Percentiles rank a stretch among this genome's conserved stretches.
Evolutionary conservation across 2,888 invertebrate species (phyloP).

Genomic region (Kuschelorhynchus macadamiae): DNA sequence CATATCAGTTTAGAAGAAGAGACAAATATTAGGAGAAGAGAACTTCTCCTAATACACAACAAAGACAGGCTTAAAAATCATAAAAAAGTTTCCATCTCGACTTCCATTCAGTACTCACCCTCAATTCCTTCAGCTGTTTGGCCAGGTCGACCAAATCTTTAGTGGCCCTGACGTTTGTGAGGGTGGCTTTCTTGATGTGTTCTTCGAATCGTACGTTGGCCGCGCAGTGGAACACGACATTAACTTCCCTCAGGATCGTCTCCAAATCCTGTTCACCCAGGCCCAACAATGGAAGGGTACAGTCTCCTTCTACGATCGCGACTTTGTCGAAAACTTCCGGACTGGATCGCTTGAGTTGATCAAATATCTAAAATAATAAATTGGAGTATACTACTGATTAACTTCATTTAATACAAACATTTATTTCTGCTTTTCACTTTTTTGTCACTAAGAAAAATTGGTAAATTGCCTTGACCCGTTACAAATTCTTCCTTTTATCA

Average conservation of each 20-base stretch:
- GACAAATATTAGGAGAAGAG: too few relatives aligned
- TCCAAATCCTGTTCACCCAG: conserved; percentile 70
- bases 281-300: conserved; percentile 70
- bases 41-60: too few relatives aligned
- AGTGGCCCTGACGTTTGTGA: conserved; percentile 79
- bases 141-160: conserved; percentile 76
- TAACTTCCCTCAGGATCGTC: conserved; percentile 70
- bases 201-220: conserved; percentile 83
- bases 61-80: too few relatives aligned
- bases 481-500: too few relatives aligned
- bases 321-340: conserved; percentile 73
- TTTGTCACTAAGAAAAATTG: too few relatives aligned
- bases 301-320: conserved; percentile 72
- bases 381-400: too few relatives aligned
- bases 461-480: too few relatives aligned
- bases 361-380: conserved; percentile 69
- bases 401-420: too few relatives aligned
- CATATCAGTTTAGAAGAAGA: too few relatives aligned
- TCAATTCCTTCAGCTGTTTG: conserved; percentile 64
- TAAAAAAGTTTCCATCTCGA: too few relatives aligned
- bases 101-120: too few relatives aligned
- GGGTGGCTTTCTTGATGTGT: conserved; percentile 75
- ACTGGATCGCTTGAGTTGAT: conserved; percentile 68
- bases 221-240: conserved; percentile 81
- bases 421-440: too few relatives aligned